phyloP scores from a whole-genome alignment of 2,113 vertebrate genomes.

The Chaetodon auriga region DNA sequence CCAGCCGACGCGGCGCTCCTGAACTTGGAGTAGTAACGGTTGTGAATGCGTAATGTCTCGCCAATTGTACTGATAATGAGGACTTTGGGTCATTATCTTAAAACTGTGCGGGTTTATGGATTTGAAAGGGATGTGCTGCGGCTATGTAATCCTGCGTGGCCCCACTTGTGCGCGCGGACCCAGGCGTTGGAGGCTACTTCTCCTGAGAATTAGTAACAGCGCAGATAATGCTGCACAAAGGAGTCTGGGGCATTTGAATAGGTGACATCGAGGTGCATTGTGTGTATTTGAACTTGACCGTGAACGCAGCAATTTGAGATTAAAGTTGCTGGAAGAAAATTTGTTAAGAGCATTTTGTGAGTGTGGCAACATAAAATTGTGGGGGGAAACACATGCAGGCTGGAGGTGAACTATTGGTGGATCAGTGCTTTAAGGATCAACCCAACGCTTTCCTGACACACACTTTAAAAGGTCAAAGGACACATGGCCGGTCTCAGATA shows the following conservation, averaged over 20 bases:
- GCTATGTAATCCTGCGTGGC: constrained; percentile 58
- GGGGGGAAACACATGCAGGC: background rate
- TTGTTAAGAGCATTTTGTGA: background rate
- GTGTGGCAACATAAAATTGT: background rate
- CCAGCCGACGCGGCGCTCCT: constrained; percentile 77
- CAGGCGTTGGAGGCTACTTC: constrained; percentile 6
- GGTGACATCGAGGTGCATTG: constrained; percentile 63
- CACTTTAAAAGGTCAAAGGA: background rate
- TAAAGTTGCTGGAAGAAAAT: constrained; percentile 13
- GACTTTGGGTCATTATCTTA: constrained; percentile 75
- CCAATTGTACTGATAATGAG: constrained; percentile 80
- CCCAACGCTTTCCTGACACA: background rate
- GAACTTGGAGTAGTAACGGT: constrained; percentile 80
- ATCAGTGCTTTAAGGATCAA: background rate
- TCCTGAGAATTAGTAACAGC: constrained; percentile 36
- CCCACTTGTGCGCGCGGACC: constrained; percentile 31
- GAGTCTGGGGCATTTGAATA: constrained; percentile 54
- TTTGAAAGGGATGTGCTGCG: constrained; percentile 65
- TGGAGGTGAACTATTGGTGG: background rate
- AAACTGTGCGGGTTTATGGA: constrained; percentile 69
- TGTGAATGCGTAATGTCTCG: constrained; percentile 76
- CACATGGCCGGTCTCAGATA: too few relatives aligned
- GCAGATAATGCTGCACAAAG: constrained; percentile 48
- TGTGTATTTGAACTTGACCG: constrained; percentile 78
- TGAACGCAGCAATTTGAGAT: constrained; percentile 30